phyloP scores from a whole-genome alignment of 1,140 invertebrate genomes.

The Idris sp. region DNA sequence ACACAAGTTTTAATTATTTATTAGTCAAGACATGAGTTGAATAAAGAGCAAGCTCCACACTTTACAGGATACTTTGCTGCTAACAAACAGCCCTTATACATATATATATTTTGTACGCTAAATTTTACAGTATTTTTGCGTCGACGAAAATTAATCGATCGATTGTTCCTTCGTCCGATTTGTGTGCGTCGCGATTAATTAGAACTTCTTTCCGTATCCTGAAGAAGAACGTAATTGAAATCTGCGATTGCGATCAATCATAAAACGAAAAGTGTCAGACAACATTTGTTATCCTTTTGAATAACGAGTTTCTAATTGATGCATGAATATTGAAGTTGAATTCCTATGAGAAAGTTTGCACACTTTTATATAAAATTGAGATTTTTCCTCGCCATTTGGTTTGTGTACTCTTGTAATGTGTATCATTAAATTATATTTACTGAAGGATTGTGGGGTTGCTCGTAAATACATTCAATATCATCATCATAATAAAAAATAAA shows the following conservation, averaged over 20 bases:
- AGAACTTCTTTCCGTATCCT: conserved; percentile 46
- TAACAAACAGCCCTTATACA: conserved; percentile 55
- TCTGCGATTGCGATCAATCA: conserved; percentile 56
- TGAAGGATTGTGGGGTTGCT: conserved; percentile 7
- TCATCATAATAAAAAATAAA: too few species aligned
- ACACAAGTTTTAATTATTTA: conserved; percentile 80
- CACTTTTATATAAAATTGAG: conserved; percentile 56
- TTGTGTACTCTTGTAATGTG: conserved; percentile 18
- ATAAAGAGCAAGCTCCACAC: conserved; percentile 65
- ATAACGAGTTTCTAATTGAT: conserved; percentile 62
- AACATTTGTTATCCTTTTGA: conserved; percentile 50
- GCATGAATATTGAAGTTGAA: conserved; percentile 63
- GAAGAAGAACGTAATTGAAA: conserved; percentile 53
- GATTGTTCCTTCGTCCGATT: conserved; percentile 36
- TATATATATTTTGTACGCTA: too few species aligned
- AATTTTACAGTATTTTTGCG: too few species aligned
- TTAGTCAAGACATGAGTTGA: conserved; percentile 74
- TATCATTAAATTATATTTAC: conserved; percentile 46
- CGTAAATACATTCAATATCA: too few species aligned
- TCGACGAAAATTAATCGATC: conserved; percentile 47
- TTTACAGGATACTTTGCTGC: conserved; percentile 63
- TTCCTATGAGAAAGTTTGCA: conserved; percentile 51
- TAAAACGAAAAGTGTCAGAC: conserved; percentile 57
- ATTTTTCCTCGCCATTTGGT: conserved; percentile 29
- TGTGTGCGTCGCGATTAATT: conserved; percentile 33